Percentiles rank a stretch among this genome's conserved stretches.
Conservation (phyloP, 1,140 invertebrate genomes). For the Drosophila arizonae region DNA sequence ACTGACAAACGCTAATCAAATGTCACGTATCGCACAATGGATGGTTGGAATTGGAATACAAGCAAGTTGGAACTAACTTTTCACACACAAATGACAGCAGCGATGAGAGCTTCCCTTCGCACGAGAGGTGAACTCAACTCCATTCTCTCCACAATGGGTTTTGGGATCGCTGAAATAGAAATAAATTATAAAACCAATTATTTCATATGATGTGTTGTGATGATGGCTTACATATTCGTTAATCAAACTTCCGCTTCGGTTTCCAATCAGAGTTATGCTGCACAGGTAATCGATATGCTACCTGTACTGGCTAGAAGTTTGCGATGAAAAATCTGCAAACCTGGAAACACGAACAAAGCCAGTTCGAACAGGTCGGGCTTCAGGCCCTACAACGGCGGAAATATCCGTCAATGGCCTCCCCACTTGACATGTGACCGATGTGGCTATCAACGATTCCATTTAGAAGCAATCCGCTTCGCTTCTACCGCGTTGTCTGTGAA, state of each 20-base stretch:
- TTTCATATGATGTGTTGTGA: too few species aligned
- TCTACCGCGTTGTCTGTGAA: slow-evolving; percentile 2
- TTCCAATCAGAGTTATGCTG: too few species aligned
- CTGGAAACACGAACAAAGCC: neutral
- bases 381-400: slow-evolving; percentile 7
- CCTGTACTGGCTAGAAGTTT: neutral
- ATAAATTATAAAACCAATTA: too few species aligned
- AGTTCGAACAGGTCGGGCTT: neutral
- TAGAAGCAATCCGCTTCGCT: slow-evolving; percentile 44
- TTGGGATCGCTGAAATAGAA: too few species aligned
- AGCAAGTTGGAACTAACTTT: slow-evolving; percentile 10
- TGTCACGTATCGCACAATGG: slow-evolving; percentile 50
- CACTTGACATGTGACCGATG: slow-evolving; percentile 76
- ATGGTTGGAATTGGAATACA: slow-evolving; percentile 16
- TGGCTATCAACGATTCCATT: slow-evolving; percentile 71
- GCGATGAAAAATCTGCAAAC: neutral
- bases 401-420: slow-evolving; percentile 59
- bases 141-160: neutral
- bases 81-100: neutral
- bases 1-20: slow-evolving; percentile 66
- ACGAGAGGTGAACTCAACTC: neutral
- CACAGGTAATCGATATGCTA: neutral
- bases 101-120: neutral
- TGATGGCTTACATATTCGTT: too few species aligned
- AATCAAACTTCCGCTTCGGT: neutral